Percentiles rank a stretch among this genome's conserved stretches.
Evolutionary conservation across 2,113 vertebrate genomes (phyloP).

Genomic region (Pardalotus punctatus): DNA sequence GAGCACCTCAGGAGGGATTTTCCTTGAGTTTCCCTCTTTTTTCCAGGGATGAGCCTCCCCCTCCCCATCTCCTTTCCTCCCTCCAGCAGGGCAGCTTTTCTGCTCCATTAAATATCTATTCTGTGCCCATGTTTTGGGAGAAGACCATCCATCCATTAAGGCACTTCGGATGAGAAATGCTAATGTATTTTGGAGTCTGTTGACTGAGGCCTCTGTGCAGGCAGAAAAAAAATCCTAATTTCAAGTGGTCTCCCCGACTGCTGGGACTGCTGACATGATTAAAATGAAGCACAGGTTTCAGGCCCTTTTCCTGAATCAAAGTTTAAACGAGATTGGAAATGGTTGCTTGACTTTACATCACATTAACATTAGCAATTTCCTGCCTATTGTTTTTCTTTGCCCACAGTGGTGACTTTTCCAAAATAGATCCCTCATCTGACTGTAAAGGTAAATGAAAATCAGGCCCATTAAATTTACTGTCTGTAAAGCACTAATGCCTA

Average conservation of each 20-base stretch:
- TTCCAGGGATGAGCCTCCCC: neutral
- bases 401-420: conserved; percentile 59
- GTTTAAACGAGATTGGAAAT: conserved; percentile 57
- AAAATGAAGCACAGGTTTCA: conserved; percentile 43
- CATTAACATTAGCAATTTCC: conserved; percentile 67
- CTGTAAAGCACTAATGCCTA: conserved; percentile 62
- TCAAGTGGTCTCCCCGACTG: conserved; percentile 18
- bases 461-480: conserved; percentile 64
- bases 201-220: conserved; percentile 22
- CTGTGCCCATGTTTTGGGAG: neutral
- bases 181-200: conserved; percentile 46
- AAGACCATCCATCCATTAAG: conserved; percentile 50
- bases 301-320: conserved; percentile 57
- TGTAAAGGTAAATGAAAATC: conserved; percentile 58
- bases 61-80: neutral
- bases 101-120: neutral
- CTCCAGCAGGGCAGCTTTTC: neutral
- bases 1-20: neutral
- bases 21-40: neutral
- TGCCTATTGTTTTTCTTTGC: conserved; percentile 64
- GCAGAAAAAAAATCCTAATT: conserved; percentile 8
- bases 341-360: conserved; percentile 59
- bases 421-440: conserved; percentile 58
- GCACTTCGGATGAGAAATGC: neutral
- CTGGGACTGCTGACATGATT: conserved; percentile 49